Conservation (phyloP, 2,797 vertebrate genomes). For the Rhinella marina region DNA sequence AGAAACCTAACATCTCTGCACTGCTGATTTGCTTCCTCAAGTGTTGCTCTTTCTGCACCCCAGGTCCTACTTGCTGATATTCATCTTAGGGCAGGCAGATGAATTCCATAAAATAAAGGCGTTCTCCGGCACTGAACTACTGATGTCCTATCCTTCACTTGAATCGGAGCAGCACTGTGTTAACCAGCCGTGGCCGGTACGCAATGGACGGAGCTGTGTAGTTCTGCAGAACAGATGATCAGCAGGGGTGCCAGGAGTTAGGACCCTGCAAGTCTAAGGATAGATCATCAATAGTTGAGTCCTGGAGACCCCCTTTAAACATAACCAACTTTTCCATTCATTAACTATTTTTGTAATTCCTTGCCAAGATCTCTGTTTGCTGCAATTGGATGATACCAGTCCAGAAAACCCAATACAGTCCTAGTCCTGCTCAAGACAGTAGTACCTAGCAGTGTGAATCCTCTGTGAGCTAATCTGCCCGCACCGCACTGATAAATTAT, state of each 20-base stretch:
- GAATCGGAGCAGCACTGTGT: too few species aligned
- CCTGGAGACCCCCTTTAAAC: neutral
- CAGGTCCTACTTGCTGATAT: neutral
- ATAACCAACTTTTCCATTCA: neutral
- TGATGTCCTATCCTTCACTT: too few species aligned
- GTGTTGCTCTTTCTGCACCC: neutral
- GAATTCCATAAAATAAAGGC: neutral
- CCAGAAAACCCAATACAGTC: neutral
- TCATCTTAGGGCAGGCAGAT: neutral
- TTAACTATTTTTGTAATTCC: neutral
- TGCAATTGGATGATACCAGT: too few species aligned
- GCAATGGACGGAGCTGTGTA: too few species aligned
- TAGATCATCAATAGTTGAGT: too few species aligned
- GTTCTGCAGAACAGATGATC: too few species aligned
- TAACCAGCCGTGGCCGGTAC: too few species aligned
- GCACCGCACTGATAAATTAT: neutral
- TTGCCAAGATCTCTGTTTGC: too few species aligned
- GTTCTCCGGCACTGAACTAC: neutral
- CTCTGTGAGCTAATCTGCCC: neutral
- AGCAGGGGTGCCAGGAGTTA: too few species aligned
- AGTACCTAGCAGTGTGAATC: neutral
- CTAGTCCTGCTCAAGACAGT: neutral
- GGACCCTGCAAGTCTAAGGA: too few species aligned
- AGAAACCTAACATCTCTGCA: neutral
- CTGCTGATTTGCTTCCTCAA: neutral